phyloP scores from a whole-genome alignment of 2,797 vertebrate genomes.

The Leptodactylus fallax region DNA sequence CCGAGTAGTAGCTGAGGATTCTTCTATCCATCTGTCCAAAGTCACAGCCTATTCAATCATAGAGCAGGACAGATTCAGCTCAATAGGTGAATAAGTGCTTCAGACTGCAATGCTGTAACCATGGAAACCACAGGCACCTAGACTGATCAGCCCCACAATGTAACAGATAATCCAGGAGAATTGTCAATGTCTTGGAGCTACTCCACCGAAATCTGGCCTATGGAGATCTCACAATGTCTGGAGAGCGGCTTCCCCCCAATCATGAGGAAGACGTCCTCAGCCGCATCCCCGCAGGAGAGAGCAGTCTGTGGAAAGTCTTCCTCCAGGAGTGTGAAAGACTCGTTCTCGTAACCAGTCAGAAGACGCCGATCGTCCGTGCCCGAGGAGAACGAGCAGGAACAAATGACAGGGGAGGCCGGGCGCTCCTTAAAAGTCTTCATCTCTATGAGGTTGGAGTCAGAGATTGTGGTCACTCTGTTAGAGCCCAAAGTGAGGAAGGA shows the following conservation, averaged over 20 bases:
- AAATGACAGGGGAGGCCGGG: constrained; percentile 23
- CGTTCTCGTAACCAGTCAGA: constrained; percentile 26
- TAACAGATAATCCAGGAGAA: constrained; percentile 11
- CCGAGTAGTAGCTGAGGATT: background rate
- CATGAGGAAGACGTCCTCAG: constrained; percentile 80
- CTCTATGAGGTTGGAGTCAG: constrained; percentile 75
- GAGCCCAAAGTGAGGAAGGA: background rate
- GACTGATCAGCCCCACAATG: background rate
- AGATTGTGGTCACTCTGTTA: accelerated
- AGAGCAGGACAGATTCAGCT: no score
- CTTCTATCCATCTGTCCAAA: no score
- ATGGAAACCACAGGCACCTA: no score
- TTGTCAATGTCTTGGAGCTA: background rate
- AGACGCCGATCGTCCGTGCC: background rate
- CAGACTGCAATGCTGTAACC: no score
- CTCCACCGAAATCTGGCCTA: constrained; percentile 76
- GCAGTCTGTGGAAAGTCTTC: accelerated
- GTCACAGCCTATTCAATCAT: background rate
- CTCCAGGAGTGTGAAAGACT: constrained; percentile 30
- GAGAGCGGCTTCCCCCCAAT: constrained; percentile 81
- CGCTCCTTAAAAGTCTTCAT: constrained; percentile 77
- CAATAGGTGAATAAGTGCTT: no score
- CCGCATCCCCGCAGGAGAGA: background rate
- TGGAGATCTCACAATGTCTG: constrained; percentile 72
- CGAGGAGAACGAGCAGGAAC: constrained; percentile 4